Evolutionary conservation across 2,797 vertebrate species (phyloP).

Genomic region (Myoxocephalus aenaeus): DNA sequence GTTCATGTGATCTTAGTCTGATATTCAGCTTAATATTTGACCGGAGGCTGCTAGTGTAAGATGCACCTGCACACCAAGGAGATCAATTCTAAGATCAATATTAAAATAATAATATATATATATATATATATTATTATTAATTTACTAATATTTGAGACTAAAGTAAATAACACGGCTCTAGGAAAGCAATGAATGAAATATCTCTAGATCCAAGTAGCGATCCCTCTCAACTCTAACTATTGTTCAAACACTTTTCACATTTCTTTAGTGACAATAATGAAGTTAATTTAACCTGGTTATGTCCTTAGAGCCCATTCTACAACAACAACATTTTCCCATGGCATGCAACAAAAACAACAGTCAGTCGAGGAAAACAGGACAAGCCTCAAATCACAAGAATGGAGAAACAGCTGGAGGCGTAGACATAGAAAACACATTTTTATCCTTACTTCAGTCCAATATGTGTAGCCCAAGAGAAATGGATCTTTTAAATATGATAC

Average conservation of each 20-base stretch:
- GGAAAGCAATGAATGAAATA: background rate
- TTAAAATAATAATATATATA: background rate
- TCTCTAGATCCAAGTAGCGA: background rate
- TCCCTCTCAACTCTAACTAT: background rate
- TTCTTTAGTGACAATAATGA: constrained; percentile 11
- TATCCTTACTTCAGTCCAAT: constrained; percentile 31
- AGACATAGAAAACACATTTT: constrained; percentile 46
- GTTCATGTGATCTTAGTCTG: constrained; percentile 22
- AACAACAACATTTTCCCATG: constrained; percentile 30
- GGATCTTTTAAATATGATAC: constrained; percentile 28
- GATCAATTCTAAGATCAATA: background rate
- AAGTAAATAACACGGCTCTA: background rate
- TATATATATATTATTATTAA: background rate
- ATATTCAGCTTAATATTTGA: constrained; percentile 45
- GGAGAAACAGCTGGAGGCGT: constrained; percentile 49
- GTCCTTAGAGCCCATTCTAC: background rate
- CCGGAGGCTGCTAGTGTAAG: background rate
- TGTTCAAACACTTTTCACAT: constrained; percentile 20
- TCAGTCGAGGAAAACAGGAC: constrained; percentile 45
- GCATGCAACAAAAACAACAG: constrained; percentile 39
- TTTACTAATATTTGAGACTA: background rate
- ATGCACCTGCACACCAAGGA: background rate
- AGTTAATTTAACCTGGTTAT: background rate
- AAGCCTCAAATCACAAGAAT: constrained; percentile 53
- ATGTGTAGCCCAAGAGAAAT: constrained; percentile 33